Percentiles rank a stretch among this genome's conserved stretches.
Evolutionary conservation across 2,888 invertebrate genomes (phyloP).

Genomic region (Plemyria rubiginata): DNA sequence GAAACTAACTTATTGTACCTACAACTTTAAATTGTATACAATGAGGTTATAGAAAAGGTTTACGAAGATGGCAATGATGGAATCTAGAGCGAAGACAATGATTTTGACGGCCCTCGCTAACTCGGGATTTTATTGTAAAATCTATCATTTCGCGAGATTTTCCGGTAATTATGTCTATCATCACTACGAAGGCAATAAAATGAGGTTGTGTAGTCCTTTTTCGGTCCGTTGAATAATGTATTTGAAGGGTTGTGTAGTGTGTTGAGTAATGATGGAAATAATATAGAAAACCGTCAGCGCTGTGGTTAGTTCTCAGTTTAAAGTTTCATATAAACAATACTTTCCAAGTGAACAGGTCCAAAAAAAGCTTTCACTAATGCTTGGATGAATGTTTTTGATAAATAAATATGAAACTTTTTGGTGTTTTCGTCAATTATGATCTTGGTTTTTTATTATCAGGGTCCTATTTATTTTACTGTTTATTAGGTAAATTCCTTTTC

Average conservation of each 20-base stretch:
- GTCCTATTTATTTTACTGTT: conserved; percentile 49
- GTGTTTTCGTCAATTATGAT: conserved; percentile 37
- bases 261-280: background rate
- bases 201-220: background rate
- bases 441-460: conserved; percentile 39
- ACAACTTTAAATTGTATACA: conserved; percentile 4
- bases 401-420: conserved; percentile 21
- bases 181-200: background rate
- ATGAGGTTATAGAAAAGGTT: background rate
- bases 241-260: background rate
- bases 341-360: background rate
- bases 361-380: conserved; percentile 25
- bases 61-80: background rate
- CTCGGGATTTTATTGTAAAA: background rate
- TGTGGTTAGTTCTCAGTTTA: background rate
- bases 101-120: background rate
- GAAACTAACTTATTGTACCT: conserved; percentile 42
- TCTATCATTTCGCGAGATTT: too few relatives aligned
- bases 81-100: background rate
- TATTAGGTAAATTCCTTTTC: conserved; percentile 53
- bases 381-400: conserved; percentile 17
- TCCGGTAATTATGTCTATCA: too few relatives aligned
- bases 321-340: background rate
- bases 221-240: background rate
- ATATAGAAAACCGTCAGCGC: background rate